These are phyloP conservation scores for Dermochelys coriacea DNA, from an alignment of 2,797 vertebrate genomes.

Conservation along the genomic window DNA sequence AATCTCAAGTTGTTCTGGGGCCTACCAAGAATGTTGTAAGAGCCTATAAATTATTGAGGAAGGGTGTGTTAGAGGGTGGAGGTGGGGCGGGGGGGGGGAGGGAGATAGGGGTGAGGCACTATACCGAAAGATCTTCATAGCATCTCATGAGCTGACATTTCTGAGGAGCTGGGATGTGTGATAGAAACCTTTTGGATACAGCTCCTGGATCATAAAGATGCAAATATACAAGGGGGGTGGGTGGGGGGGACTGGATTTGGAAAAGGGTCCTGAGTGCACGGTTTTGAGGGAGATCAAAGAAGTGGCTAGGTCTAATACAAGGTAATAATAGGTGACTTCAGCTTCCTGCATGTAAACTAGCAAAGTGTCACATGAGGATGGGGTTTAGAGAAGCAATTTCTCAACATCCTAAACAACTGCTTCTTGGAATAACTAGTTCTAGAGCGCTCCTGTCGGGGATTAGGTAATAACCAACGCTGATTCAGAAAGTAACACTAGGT, in stretches of 20 bases:
- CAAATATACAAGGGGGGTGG: not conserved
- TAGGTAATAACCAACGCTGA: not conserved
- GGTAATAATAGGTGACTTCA: not conserved
- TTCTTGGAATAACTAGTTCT: not conserved
- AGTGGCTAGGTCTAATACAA: not conserved
- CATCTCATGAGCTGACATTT: not conserved
- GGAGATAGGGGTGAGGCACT: not conserved
- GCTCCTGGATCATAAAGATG: not conserved
- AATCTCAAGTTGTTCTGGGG: not conserved
- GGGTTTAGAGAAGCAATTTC: not conserved
- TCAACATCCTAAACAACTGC: not conserved
- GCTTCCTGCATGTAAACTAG: not conserved
- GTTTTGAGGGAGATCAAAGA: constrained; percentile 35
- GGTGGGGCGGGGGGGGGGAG: too few species aligned
- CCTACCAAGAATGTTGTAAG: not conserved
- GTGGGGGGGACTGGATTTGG: not conserved
- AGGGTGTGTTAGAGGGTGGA: not conserved
- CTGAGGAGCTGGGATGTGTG: not conserved
- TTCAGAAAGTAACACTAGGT: not conserved
- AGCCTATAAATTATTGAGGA: not conserved
- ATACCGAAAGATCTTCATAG: not conserved
- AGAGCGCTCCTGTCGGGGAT: not conserved
- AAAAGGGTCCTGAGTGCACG: too few species aligned
- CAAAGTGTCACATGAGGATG: rapidly evolving
- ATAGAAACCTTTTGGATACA: not conserved